Conservation (phyloP, 2,797 vertebrate species). For the Argentina silus region DNA sequence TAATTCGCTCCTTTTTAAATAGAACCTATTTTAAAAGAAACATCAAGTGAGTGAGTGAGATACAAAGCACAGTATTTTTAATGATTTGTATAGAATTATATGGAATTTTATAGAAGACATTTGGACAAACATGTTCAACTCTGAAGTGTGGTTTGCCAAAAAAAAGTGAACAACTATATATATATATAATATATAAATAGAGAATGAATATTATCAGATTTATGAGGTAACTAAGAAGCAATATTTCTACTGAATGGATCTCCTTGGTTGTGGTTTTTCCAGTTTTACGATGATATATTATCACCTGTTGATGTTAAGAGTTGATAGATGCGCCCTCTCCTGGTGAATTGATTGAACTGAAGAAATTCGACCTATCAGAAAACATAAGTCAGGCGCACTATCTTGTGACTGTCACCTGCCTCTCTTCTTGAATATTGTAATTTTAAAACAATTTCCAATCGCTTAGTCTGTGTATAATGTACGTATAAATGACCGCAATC, state of each 20-base stretch:
- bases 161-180: slow-evolving; percentile 48
- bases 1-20: slow-evolving; percentile 65
- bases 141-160: slow-evolving; percentile 78
- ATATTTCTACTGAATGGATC: slow-evolving; percentile 79
- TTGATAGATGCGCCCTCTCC: slow-evolving; percentile 55
- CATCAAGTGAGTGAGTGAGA: slow-evolving; percentile 51
- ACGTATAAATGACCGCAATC: slow-evolving; percentile 84
- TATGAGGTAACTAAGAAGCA: slow-evolving; percentile 74
- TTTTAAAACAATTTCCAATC: slow-evolving; percentile 75
- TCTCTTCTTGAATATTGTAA: slow-evolving; percentile 85
- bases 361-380: slow-evolving; percentile 50
- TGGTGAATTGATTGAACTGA: slow-evolving; percentile 34
- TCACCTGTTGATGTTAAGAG: slow-evolving; percentile 59
- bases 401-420: slow-evolving; percentile 70
- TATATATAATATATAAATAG: slow-evolving; percentile 56
- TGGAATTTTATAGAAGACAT: slow-evolving; percentile 81
- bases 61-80: slow-evolving; percentile 85
- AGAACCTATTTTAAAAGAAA: slow-evolving; percentile 64
- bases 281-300: slow-evolving; percentile 65
- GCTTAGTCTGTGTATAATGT: slow-evolving; percentile 85
- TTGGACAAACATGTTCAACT: slow-evolving; percentile 66
- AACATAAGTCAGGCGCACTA: slow-evolving; percentile 26
- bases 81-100: slow-evolving; percentile 83
- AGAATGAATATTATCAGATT: slow-evolving; percentile 68
- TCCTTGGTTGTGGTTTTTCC: slow-evolving; percentile 71